Evolutionary conservation across 1,140 invertebrate genomes (phyloP).

Genomic region (Hyles vespertilio): DNA sequence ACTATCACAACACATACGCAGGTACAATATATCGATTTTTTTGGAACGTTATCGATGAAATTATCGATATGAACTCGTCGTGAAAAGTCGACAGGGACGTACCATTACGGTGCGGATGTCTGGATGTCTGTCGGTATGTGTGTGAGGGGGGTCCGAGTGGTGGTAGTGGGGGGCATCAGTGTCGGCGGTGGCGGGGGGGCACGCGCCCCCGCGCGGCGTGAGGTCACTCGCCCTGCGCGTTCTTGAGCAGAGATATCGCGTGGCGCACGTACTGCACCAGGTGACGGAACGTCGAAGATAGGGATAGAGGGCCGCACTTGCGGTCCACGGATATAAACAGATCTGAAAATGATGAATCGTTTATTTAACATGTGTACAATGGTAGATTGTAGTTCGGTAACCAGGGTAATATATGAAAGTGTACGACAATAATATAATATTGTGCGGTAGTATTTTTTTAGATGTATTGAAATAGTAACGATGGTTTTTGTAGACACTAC

Average conservation of each 20-base stretch:
- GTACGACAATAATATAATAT: too few species aligned
- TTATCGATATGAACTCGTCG: too few species aligned
- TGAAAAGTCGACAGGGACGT: too few species aligned
- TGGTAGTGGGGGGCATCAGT: not conserved
- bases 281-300: conserved; percentile 84
- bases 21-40: too few species aligned
- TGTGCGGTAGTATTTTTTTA: too few species aligned
- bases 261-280: conserved; percentile 83
- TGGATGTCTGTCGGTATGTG: not conserved
- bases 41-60: too few species aligned
- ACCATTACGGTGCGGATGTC: too few species aligned
- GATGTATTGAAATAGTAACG: too few species aligned
- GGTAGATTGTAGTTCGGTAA: too few species aligned
- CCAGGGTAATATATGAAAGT: too few species aligned
- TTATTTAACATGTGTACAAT: not conserved
- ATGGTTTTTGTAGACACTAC: too few species aligned
- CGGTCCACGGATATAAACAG: conserved; percentile 86
- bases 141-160: not conserved
- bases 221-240: conserved; percentile 54
- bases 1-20: not conserved
- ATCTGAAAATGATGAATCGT: conserved; percentile 71
- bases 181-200: conserved; percentile 4
- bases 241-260: conserved; percentile 70
- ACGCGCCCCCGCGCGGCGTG: conserved; percentile 12
- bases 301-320: conserved; percentile 82